Evolutionary conservation across 2,888 invertebrate species (phyloP), one percentile per base, ranked within the genome.

Genomic region (Teleiodes luculella): DNA sequence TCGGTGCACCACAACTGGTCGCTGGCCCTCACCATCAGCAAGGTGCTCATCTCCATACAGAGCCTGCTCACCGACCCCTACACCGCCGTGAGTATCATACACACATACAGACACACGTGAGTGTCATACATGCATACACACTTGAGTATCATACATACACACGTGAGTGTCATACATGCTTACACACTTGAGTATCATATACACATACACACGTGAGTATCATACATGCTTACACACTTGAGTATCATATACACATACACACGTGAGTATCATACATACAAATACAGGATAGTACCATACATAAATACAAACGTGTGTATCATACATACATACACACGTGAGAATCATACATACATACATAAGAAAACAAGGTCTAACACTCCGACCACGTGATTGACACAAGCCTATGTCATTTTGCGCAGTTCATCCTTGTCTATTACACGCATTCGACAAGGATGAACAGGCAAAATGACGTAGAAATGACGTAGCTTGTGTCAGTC

Each of bases 1-100:
- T 97, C 96, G 8, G 96, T 98, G 66, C 96, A 96, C 70, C 96
- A 97, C 86, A 98, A 98, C 86, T 98, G 98, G 98, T 97, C 97
- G n/a, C 87, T 97, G 58, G 97, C 97, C 0, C 87, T 98, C 60
- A 97, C 97, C 39, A 94, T 98, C 72, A 95, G 96, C 63, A 98
- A 96, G 78, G 94, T 97, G 56, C 92, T 97, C 65, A 93, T 97
- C 57, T 96, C 96, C 52, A 94, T 97, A 60, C 96, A 97, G 88
- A 96, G 96, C 68, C 88, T 97, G 57, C 91, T 97, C 55, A 97
- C 96, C 0, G 98, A 98, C 86, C 97, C 97, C 0, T 97, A 95
- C 71, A 96, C 24, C 6, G 24, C 24, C 6, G 24, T 24, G 24
- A 24, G 24, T 24, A 24, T 24, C n/a, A n/a, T n/a, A n/a, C 11